Conservation (phyloP, 2,113 vertebrate species). For the Oreochromis tanganicae region DNA sequence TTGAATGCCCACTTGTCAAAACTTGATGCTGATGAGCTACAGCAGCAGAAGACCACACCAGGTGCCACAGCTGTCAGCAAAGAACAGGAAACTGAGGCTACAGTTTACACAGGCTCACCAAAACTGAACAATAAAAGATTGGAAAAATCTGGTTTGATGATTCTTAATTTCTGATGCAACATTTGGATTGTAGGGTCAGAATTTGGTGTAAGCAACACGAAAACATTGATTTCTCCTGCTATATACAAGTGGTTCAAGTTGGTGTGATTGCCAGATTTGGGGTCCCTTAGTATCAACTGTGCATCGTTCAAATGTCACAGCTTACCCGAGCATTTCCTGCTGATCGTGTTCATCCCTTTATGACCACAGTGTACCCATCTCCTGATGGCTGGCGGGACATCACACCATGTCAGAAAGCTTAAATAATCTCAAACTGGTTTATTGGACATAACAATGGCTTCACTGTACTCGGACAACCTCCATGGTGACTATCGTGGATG, state of each 20-base stretch:
- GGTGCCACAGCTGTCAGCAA: background rate
- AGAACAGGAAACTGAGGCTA: background rate
- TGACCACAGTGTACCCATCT: background rate
- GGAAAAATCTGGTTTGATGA: background rate
- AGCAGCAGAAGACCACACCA: background rate
- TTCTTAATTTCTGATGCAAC: background rate
- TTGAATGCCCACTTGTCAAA: background rate
- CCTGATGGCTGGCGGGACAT: background rate
- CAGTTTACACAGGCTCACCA: background rate
- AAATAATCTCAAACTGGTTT: background rate
- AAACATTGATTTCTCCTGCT: background rate
- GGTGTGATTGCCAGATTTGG: background rate
- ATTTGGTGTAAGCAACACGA: background rate
- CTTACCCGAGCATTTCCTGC: background rate
- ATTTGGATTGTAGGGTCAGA: background rate
- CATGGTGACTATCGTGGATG: accelerated
- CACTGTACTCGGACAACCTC: accelerated
- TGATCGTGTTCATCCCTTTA: background rate
- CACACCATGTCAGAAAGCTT: background rate
- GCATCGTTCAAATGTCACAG: background rate
- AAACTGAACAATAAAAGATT: background rate
- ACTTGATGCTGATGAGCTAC: background rate
- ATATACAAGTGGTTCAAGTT: background rate
- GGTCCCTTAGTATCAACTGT: background rate
- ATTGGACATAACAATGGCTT: background rate